phyloP scores from a whole-genome alignment of 2,797 vertebrate genomes.

The Crax fasciolata region DNA sequence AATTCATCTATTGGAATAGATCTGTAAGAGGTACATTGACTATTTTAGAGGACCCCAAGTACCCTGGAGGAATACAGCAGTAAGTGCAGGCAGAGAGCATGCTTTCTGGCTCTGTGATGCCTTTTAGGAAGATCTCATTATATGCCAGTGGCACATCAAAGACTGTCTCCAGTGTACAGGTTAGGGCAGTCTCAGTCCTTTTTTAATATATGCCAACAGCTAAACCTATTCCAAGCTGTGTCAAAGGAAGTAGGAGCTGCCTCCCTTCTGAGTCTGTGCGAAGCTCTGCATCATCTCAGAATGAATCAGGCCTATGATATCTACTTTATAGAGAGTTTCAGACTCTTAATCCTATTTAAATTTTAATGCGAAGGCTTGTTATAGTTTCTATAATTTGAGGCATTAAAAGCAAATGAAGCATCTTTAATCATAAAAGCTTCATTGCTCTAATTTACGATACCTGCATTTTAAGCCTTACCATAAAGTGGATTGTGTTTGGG shows the following conservation, averaged over 20 bases:
- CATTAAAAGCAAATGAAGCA: constrained; percentile 76
- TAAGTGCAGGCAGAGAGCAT: accelerated
- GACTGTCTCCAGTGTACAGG: not conserved
- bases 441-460: constrained; percentile 77
- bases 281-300: not conserved
- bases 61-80: not conserved
- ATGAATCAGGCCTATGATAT: not conserved
- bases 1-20: not conserved
- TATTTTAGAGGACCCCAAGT: not conserved
- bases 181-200: not conserved
- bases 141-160: not conserved
- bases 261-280: not conserved
- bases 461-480: constrained; percentile 61
- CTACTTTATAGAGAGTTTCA: constrained; percentile 40
- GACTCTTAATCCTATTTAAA: constrained; percentile 66
- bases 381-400: constrained; percentile 72
- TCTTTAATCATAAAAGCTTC: constrained; percentile 81
- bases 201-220: not conserved
- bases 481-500: constrained; percentile 72
- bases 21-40: accelerated
- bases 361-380: constrained; percentile 74
- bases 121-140: not conserved
- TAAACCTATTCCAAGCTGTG: not conserved
- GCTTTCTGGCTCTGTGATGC: not conserved
- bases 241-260: not conserved